These are phyloP conservation scores for Ursus arctos DNA, from an alignment of 2,113 vertebrate species.

Conservation along the genomic window DNA sequence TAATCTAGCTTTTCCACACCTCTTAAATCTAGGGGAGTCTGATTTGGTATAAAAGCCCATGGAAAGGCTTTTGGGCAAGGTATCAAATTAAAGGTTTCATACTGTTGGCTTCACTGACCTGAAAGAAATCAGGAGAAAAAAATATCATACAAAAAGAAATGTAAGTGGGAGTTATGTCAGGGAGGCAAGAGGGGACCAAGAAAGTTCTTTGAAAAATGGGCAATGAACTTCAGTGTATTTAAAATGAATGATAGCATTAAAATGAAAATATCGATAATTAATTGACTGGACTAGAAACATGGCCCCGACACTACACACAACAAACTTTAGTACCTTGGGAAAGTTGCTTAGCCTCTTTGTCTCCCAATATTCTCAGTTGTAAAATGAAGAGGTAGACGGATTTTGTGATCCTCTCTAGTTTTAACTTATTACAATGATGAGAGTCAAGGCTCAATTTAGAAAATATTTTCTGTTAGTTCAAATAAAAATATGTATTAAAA, in stretches of 20 bases:
- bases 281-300: neutral
- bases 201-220: neutral
- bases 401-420: neutral
- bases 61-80: slow-evolving; percentile 24
- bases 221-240: neutral
- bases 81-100: slow-evolving; percentile 60
- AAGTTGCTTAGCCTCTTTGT: neutral
- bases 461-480: slow-evolving; percentile 10
- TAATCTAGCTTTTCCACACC: slow-evolving; percentile 41
- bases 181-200: neutral
- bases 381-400: slow-evolving; percentile 23
- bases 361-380: neutral
- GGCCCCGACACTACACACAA: neutral
- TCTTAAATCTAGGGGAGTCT: slow-evolving; percentile 37
- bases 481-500: slow-evolving; percentile 5
- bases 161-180: neutral
- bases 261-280: slow-evolving; percentile 32
- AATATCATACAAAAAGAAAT: neutral
- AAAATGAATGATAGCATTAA: neutral
- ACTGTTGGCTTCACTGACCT: neutral
- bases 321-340: neutral
- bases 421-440: neutral
- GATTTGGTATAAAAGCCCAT: neutral
- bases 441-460: neutral
- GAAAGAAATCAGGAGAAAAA: slow-evolving; percentile 4